A percentile compares a stretch with the other conserved stretches of the same genome.
phyloP scores from a whole-genome alignment of 2,797 vertebrate species.

The Perodicticus potto region DNA sequence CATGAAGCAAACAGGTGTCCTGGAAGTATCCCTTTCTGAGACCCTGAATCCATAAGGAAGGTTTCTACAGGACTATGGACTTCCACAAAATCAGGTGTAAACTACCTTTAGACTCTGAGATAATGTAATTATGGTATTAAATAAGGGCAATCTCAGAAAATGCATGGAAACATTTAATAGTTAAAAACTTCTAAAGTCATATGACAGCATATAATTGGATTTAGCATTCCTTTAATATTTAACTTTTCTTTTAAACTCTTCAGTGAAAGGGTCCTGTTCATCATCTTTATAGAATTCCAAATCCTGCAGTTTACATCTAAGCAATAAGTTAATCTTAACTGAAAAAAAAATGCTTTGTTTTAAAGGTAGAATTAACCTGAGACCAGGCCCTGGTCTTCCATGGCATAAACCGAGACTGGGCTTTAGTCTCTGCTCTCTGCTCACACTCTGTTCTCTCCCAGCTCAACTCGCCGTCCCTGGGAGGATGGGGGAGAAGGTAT shows the following conservation, averaged over 20 bases:
- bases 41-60: background rate
- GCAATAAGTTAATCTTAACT: background rate
- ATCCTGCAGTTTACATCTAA: background rate
- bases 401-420: rapidly evolving
- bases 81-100: constrained; percentile 36
- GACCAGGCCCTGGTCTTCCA: too few relatives aligned
- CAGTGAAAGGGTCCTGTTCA: background rate
- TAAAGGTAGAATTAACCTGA: background rate
- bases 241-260: background rate
- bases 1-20: background rate
- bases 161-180: background rate
- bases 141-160: background rate
- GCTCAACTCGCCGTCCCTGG: too few relatives aligned
- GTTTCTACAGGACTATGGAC: background rate
- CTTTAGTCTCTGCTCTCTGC: rapidly evolving
- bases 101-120: background rate
- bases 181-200: background rate
- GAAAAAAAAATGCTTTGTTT: background rate
- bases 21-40: background rate
- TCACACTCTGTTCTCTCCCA: rapidly evolving
- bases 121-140: background rate
- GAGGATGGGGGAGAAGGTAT: background rate
- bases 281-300: background rate
- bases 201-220: background rate
- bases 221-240: background rate